Percentiles rank a stretch among this genome's conserved stretches.
Conservation (phyloP, 2,113 vertebrate genomes). For the Echinops telfairi region DNA sequence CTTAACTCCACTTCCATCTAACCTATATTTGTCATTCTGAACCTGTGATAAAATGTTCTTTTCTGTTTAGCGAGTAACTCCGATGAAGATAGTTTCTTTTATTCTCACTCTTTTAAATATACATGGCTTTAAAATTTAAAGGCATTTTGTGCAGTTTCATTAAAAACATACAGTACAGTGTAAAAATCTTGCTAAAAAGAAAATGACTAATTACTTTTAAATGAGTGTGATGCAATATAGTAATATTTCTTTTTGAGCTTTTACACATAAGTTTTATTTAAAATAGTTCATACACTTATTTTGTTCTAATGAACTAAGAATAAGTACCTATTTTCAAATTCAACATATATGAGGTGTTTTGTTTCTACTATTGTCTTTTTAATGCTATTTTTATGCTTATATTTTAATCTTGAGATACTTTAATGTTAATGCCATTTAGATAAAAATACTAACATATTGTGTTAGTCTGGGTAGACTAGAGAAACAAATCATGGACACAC, state of each 20-base stretch:
- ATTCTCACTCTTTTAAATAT: background rate
- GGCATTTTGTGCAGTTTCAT: background rate
- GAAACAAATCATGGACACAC: too few relatives aligned
- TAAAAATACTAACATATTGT: conserved; percentile 14
- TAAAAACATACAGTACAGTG: background rate
- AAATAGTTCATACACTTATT: background rate
- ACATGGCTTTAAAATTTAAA: conserved; percentile 17
- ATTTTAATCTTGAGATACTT: conserved; percentile 8
- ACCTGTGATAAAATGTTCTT: background rate
- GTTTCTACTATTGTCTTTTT: conserved; percentile 29
- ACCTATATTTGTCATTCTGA: background rate
- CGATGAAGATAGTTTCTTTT: background rate
- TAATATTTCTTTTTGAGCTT: background rate
- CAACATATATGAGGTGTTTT: background rate
- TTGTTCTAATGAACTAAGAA: background rate
- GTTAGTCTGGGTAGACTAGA: too few relatives aligned
- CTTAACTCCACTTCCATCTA: background rate
- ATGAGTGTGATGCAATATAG: background rate
- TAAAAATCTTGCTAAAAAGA: background rate
- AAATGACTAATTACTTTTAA: background rate
- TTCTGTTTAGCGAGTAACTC: background rate
- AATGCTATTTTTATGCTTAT: conserved; percentile 15
- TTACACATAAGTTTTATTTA: conserved; percentile 24
- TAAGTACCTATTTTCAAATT: background rate
- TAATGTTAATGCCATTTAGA: conserved; percentile 43